Base-by-base conservation (phyloP, 2,888 invertebrate species). In the Oscheius myriophilus region DNA sequence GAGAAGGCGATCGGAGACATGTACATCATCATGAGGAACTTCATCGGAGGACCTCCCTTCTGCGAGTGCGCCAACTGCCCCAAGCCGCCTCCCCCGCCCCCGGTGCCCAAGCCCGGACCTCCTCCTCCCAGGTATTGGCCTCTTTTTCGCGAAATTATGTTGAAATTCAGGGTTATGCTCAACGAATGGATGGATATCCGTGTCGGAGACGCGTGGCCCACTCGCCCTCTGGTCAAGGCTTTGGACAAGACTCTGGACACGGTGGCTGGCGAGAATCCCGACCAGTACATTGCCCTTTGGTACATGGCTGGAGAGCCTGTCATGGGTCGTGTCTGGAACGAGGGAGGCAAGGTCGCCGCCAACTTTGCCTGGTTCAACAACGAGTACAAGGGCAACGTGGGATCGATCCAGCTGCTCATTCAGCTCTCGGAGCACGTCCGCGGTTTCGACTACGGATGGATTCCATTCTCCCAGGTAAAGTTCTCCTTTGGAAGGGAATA, bases 241-340 rank as follows among this genome's bases (percentile, higher is more conserved):
- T 26, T 58, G 57, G 65, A 55, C 55, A 65, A 65, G 65, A 55
- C 43, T 12, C 57, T 65, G n/a, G 65, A 65, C 46, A 65, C 65
- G 21, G 21, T 65, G n/a, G 23, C 65, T 55, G 65, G 65, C 6
- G 55, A 65, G 46, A 66, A 66, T 21, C 51, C 66, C 39, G 58
- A 66, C 23, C 66, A 66, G 23, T 66, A 66, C 18, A 26, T 65
- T 16, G 65, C 65, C 16, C 57, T 65, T 25, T 65, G 84, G 84
- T 84, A 84, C 72, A 78, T 73, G 73, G 42, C 65, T 70, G 73
- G 84, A 67, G 79, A 82, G 64, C 83, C 83, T 6, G 82, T 83
- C 58, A 83, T 84, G 84, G 83, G 82, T 33, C 82, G 84, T 41
- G 77, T 82, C 57, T 83, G 82, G 82, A 82, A 82, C 71, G 81